A percentile compares a stretch with the other conserved stretches of the same genome.
phyloP scores from a whole-genome alignment of 2,888 invertebrate species.

The Lottia scabra region DNA sequence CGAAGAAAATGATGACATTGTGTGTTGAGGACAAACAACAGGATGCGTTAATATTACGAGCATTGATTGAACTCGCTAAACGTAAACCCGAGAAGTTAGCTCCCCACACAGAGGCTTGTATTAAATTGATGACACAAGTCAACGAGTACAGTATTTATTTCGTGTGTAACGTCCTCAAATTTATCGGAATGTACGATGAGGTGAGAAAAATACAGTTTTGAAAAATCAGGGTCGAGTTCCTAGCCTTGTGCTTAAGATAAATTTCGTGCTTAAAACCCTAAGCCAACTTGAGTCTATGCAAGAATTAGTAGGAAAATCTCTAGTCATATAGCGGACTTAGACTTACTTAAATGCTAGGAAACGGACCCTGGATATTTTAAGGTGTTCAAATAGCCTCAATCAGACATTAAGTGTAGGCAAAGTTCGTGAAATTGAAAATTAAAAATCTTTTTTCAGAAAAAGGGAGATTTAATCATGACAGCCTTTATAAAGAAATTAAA shows the following conservation, averaged over 20 bases:
- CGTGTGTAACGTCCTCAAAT: background rate
- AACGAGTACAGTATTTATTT: background rate
- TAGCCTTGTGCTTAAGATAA: too few relatives aligned
- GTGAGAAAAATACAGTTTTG: background rate
- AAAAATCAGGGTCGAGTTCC: too few relatives aligned
- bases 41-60: background rate
- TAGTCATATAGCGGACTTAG: too few relatives aligned
- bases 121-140: background rate
- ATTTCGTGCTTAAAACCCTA: too few relatives aligned
- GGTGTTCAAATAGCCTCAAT: too few relatives aligned
- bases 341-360: too few relatives aligned
- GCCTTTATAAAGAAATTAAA: constrained; percentile 26
- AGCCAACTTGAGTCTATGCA: too few relatives aligned
- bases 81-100: constrained; percentile 20
- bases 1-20: background rate
- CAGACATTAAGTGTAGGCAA: too few relatives aligned
- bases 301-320: too few relatives aligned
- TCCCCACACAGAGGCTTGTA: background rate
- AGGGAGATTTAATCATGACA: constrained; percentile 24
- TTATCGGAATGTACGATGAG: background rate
- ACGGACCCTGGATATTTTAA: too few relatives aligned
- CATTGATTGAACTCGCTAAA: constrained; percentile 23
- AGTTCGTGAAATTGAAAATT: too few relatives aligned
- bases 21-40: background rate
- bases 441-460: constrained; percentile 30